phyloP scores from a whole-genome alignment of 2,888 invertebrate genomes.

The Julus scanicus region DNA sequence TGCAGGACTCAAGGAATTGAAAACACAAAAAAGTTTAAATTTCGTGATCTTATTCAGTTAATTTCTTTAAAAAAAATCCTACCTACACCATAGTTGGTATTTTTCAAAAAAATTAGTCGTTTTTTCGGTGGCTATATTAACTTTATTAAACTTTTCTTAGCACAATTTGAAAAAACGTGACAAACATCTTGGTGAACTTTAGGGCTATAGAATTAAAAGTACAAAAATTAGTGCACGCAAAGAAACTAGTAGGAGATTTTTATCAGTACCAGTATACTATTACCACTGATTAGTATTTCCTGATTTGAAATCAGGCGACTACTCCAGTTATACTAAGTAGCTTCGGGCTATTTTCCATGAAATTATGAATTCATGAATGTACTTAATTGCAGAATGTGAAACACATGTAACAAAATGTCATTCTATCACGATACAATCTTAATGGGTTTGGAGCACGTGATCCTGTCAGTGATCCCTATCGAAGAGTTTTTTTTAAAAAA shows the following conservation, averaged over 20 bases:
- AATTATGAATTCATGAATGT: not conserved
- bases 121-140: not conserved
- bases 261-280: not conserved
- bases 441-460: not conserved
- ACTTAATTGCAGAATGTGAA: not conserved
- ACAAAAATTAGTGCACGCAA: not conserved
- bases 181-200: not conserved
- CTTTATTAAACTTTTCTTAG: not conserved
- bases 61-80: not conserved
- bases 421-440: not conserved
- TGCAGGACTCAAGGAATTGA: not conserved
- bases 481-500: not conserved
- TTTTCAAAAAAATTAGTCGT: not conserved
- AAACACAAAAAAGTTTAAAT: no score
- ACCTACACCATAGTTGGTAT: not conserved
- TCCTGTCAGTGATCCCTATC: not conserved
- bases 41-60: not conserved
- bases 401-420: not conserved
- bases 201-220: not conserved
- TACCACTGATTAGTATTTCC: not conserved
- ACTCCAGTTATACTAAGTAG: not conserved
- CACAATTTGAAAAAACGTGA: not conserved
- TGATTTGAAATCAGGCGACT: not conserved
- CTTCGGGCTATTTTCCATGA: not conserved
- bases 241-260: not conserved